Evolutionary conservation across 2,797 vertebrate genomes (phyloP).

Genomic region (Schizopygopsis malacanthus): DNA sequence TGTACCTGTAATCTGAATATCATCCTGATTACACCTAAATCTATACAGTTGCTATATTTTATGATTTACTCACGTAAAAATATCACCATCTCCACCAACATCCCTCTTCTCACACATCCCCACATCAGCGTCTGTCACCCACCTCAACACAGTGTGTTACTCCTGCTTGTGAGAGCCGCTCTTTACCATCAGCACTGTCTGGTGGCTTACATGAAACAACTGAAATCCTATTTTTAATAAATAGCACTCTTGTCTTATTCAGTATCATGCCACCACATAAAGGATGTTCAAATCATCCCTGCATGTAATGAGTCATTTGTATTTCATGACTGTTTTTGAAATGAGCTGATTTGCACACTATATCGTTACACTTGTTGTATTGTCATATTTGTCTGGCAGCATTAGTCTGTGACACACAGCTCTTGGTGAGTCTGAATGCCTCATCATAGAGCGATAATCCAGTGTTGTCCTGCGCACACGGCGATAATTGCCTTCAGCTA

Average conservation of each 20-base stretch:
- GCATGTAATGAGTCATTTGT: neutral
- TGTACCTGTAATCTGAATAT: neutral
- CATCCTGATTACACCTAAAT: neutral
- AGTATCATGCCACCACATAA: neutral
- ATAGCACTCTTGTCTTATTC: neutral
- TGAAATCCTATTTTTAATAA: neutral
- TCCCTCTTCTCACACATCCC: neutral
- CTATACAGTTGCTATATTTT: neutral
- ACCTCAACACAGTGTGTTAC: conserved; percentile 13
- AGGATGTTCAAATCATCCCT: neutral
- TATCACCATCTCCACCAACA: conserved; percentile 3
- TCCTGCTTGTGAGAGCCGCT: neutral
- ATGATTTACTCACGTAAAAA: conserved; percentile 2
- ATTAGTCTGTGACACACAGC: conserved; percentile 12
- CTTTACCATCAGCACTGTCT: conserved; percentile 14
- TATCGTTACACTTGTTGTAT: conserved; percentile 8
- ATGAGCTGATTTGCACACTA: neutral
- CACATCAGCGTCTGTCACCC: conserved; percentile 8
- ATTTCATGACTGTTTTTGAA: conserved; percentile 1
- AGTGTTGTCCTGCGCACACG: conserved; percentile 3
- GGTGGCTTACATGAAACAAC: neutral
- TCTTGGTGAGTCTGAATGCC: conserved; percentile 23
- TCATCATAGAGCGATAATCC: conserved; percentile 28
- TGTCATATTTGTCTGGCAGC: conserved; percentile 19
- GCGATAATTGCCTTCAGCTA: conserved; percentile 30